Conservation (phyloP, 2,113 vertebrate genomes). For the Apaloderma vittatum region DNA sequence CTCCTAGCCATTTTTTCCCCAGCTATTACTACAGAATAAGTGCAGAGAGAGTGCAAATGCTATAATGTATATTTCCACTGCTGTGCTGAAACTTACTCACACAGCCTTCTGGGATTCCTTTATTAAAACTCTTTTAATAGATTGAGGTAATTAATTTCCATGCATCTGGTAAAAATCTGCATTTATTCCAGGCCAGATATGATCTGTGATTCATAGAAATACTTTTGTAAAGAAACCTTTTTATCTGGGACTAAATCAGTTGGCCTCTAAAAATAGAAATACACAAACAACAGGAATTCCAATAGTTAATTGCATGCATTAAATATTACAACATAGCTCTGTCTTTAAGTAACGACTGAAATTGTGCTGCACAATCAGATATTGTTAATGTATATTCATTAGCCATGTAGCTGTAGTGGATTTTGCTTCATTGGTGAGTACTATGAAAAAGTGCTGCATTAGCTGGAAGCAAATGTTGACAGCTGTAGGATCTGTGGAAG, state of each 20-base stretch:
- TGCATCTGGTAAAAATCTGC: not conserved
- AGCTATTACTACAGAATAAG: not conserved
- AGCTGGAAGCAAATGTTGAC: not conserved
- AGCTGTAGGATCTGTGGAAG: not conserved
- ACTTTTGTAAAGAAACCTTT: not conserved
- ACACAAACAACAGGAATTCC: not conserved
- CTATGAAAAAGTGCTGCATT: not conserved
- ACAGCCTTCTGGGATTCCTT: not conserved
- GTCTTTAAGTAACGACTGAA: not conserved
- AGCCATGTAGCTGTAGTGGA: not conserved
- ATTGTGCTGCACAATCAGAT: not conserved
- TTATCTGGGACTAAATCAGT: not conserved
- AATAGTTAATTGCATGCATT: not conserved
- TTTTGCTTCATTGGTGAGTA: not conserved
- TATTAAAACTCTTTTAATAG: not conserved
- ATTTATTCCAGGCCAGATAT: not conserved
- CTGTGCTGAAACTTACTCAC: not conserved
- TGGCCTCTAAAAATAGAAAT: not conserved
- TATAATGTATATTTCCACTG: not conserved
- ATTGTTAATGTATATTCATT: not conserved
- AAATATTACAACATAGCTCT: not conserved
- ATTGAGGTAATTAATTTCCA: not conserved
- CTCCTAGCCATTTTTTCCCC: fast-evolving
- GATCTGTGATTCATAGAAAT: not conserved
- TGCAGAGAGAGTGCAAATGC: not conserved